A percentile compares a stretch with the other conserved stretches of the same genome.
phyloP scores from a whole-genome alignment of 2,113 vertebrate genomes.

The Corythaeola cristata region DNA sequence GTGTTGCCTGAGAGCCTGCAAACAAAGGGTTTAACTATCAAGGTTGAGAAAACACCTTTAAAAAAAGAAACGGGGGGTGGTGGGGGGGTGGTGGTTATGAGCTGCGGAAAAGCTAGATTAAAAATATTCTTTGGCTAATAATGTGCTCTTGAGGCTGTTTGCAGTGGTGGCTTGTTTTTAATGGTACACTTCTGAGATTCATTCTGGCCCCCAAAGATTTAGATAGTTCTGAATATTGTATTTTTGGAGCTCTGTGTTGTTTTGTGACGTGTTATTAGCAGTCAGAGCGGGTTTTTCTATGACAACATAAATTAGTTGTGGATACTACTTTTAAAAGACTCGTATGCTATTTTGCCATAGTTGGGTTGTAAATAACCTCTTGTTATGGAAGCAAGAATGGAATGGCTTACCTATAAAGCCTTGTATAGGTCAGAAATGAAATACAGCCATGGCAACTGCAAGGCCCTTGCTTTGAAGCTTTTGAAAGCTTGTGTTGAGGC shows the following conservation, averaged over 20 bases:
- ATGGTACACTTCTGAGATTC: not conserved
- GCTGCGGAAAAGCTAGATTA: not conserved
- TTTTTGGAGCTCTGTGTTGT: not conserved
- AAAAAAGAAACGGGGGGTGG: accelerated
- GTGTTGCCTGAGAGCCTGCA: not conserved
- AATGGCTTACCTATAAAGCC: not conserved
- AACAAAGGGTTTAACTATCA: not conserved
- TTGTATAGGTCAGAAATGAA: not conserved
- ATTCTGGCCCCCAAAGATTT: not conserved
- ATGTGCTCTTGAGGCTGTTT: accelerated
- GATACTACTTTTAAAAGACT: not conserved
- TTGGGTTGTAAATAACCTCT: not conserved
- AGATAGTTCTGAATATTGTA: not conserved
- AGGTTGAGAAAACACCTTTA: accelerated
- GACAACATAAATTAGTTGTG: not conserved
- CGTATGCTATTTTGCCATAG: not conserved
- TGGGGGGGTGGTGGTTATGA: accelerated
- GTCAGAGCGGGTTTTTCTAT: not conserved
- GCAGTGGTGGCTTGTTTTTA: not conserved
- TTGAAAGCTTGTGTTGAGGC: not conserved
- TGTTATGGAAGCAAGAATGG: not conserved
- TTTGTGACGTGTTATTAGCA: not conserved
- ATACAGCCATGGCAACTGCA: not conserved
- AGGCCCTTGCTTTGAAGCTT: not conserved
- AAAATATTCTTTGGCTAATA: not conserved